Evolutionary conservation across 2,113 vertebrate species (phyloP), one percentile per base, ranked within the genome.

Genomic region (Sarotherodon lohbergeri): DNA sequence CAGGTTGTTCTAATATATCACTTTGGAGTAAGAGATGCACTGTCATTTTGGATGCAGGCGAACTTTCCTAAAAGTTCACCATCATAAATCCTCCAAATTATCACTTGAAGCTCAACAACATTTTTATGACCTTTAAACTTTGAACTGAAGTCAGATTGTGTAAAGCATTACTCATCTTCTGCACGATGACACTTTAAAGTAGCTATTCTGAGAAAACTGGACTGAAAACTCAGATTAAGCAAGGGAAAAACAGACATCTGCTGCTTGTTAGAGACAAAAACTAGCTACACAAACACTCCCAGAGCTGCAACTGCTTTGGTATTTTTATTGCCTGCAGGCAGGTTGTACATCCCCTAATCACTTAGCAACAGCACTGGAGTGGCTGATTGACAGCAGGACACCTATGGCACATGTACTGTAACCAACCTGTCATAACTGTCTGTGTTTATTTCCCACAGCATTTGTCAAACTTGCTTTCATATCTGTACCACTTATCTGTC

Each of bases 361-460:
- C 76, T 92, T 63, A 83, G 83, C 78, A 78, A 80, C 92, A 68
- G 57, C 63, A 19, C 41, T 3, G 55, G 54, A 86, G 4, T 54
- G 41, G 55, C 81, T 91, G 88, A 93, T 80, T 92, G 92, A 92
- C 91, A 86, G 86, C 61, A 85, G 73, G 84, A 89, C 56, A 87
- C 71, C 46, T 81, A 46, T 56, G 81, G 34, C 89, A 83, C 87
- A 56, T 87, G 86, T 66, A 34, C 63, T 56, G 22, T 82, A 81
- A 81, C 82, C 81, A 57, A 86, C 83, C 84, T 88, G 86, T 89
- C 89, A 81, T 4, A 88, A 39, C 78, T 85, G 81, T 73, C 83
- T 76, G 5, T 87, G 89, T 73, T 86, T 50, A 86, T 92, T 81
- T 91, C 76, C 48, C 76, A 52, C 16, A 63, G 84, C 81, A 85